Conservation (phyloP, 1,140 invertebrate genomes). For the Drosophila bocki region DNA sequence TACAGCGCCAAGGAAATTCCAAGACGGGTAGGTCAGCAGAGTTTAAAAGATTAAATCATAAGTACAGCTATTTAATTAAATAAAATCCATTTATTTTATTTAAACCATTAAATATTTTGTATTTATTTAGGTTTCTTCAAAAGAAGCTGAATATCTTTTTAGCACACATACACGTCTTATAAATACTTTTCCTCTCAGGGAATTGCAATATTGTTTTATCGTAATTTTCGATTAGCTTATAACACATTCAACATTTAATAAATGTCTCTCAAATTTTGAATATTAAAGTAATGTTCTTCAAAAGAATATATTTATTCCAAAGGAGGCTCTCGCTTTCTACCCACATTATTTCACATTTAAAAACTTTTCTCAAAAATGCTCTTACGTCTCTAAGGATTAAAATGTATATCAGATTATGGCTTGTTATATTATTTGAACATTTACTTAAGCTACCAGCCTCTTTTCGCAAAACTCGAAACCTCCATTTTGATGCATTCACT, state of each 20-base stretch:
- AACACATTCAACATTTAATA: constrained; percentile 34
- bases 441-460: constrained; percentile 57
- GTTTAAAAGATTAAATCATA: constrained; percentile 6
- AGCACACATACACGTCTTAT: constrained; percentile 11
- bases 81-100: neutral
- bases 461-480: constrained; percentile 33
- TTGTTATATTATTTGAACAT: constrained; percentile 18
- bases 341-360: constrained; percentile 16
- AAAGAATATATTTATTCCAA: constrained; percentile 36
- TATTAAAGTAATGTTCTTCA: constrained; percentile 34
- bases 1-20: constrained; percentile 2
- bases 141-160: constrained; percentile 32
- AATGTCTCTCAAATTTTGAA: constrained; percentile 15
- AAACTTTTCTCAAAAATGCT: constrained; percentile 20
- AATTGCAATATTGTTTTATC: constrained; percentile 4
- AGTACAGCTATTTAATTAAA: neutral
- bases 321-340: constrained; percentile 5
- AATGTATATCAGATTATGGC: constrained; percentile 4
- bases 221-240: constrained; percentile 12
- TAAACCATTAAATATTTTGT: constrained; percentile 4
- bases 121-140: constrained; percentile 42
- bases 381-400: constrained; percentile 11
- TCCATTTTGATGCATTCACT: constrained; percentile 3
- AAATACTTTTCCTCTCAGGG: neutral
- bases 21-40: neutral